Percentiles rank a stretch among this genome's conserved stretches.
These are phyloP conservation scores for Heliconius cydno DNA, from an alignment of 2,888 invertebrate species.

Conservation along the genomic window DNA sequence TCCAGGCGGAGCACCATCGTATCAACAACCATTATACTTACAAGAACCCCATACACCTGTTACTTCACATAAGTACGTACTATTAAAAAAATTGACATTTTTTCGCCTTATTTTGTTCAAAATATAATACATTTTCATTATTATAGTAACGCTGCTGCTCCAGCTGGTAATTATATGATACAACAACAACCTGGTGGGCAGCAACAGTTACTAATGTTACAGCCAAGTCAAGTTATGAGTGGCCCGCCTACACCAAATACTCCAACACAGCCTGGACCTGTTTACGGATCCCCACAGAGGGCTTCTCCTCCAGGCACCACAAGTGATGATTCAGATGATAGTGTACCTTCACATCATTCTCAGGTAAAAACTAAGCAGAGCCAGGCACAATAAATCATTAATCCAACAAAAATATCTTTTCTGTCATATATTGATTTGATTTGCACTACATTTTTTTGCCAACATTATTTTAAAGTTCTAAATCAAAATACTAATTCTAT, in stretches of 20 bases:
- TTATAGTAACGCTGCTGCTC: constrained; percentile 78
- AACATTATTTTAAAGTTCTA: not conserved
- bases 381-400: constrained; percentile 11
- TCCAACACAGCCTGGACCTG: constrained; percentile 69
- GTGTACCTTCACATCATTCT: constrained; percentile 86
- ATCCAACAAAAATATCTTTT: not conserved
- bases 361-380: constrained; percentile 62
- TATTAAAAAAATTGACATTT: not conserved
- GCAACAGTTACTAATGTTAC: constrained; percentile 82
- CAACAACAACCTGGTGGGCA: constrained; percentile 84
- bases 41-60: constrained; percentile 82
- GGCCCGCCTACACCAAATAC: constrained; percentile 77
- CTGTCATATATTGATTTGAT: not conserved
- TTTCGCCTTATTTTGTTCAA: not conserved
- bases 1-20: constrained; percentile 84
- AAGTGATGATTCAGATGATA: constrained; percentile 94
- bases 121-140: not conserved
- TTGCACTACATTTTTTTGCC: not conserved
- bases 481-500: not conserved
- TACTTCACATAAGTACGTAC: constrained; percentile 72
- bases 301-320: constrained; percentile 89
- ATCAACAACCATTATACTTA: constrained; percentile 89
- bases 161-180: constrained; percentile 84
- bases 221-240: constrained; percentile 79
- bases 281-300: constrained; percentile 84